These are phyloP conservation scores for Cololabis saira DNA, from an alignment of 2,113 vertebrate genomes.

Conservation along the genomic window DNA sequence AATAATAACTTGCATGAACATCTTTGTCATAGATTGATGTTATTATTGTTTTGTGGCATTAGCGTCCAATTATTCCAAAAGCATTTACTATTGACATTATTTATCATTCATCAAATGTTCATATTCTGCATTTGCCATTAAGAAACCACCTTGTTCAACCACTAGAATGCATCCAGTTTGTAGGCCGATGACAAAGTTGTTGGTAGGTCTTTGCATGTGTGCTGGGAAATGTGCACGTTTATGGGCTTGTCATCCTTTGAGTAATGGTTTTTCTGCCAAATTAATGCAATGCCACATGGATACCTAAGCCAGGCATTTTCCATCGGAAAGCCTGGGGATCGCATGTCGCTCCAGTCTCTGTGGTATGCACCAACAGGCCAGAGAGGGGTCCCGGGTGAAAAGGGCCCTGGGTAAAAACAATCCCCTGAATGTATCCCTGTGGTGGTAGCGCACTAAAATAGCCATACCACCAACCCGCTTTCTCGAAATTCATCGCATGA, in stretches of 20 bases:
- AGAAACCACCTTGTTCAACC: background rate
- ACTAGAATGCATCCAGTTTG: background rate
- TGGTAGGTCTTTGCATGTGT: background rate
- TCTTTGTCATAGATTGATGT: background rate
- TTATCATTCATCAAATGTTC: too few species aligned
- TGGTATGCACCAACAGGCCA: constrained; percentile 55
- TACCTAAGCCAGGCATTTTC: constrained; percentile 63
- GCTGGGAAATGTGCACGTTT: constrained; percentile 5
- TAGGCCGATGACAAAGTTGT: background rate
- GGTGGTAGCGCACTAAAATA: constrained; percentile 62
- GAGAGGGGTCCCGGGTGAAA: constrained; percentile 25
- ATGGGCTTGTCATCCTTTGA: constrained; percentile 48
- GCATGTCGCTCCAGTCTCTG: constrained; percentile 50
- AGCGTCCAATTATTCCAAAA: background rate
- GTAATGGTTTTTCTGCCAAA: constrained; percentile 66
- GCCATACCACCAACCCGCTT: constrained; percentile 29
- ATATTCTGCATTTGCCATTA: too few species aligned
- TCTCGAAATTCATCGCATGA: constrained; percentile 49
- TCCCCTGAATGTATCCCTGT: constrained; percentile 29
- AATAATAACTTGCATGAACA: background rate
- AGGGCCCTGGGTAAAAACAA: constrained; percentile 45
- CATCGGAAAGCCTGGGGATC: constrained; percentile 38
- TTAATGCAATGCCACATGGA: constrained; percentile 62
- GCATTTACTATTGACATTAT: too few species aligned
- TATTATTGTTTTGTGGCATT: background rate